phyloP scores from a whole-genome alignment of 2,797 vertebrate species.

The Micropoecilia bifurca region DNA sequence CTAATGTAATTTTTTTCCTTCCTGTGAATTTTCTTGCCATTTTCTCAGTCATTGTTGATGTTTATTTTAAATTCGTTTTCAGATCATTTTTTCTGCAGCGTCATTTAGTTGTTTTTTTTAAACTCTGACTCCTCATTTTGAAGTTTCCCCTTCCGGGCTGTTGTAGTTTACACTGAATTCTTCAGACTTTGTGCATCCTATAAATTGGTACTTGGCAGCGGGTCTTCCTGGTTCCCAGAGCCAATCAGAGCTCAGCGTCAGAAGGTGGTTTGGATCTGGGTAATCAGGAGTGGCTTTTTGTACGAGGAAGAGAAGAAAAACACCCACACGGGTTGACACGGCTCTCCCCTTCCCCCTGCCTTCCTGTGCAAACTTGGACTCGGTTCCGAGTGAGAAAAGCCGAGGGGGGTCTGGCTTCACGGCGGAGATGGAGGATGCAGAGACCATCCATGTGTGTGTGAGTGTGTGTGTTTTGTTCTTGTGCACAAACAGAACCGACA shows the following conservation, averaged over 20 bases:
- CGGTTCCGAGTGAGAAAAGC: slow-evolving; percentile 84
- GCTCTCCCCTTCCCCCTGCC: slow-evolving; percentile 72
- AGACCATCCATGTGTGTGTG: slow-evolving; percentile 53
- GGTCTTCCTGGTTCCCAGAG: slow-evolving; percentile 35
- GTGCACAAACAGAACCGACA: slow-evolving; percentile 58
- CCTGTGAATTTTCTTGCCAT: background rate
- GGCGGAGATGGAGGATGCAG: slow-evolving; percentile 73
- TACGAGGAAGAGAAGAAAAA: slow-evolving; percentile 44
- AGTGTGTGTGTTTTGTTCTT: slow-evolving; percentile 44
- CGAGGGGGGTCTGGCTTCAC: slow-evolving; percentile 82
- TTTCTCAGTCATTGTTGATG: background rate
- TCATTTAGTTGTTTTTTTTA: no score
- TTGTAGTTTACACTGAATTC: slow-evolving; percentile 2
- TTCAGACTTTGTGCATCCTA: slow-evolving; percentile 46
- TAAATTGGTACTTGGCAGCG: slow-evolving; percentile 58
- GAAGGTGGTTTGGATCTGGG: slow-evolving; percentile 68
- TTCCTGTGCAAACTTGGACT: slow-evolving; percentile 85
- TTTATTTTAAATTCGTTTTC: background rate
- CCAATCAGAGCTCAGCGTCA: slow-evolving; percentile 43
- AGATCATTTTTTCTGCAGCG: background rate
- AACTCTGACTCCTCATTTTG: background rate
- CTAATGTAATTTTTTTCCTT: background rate
- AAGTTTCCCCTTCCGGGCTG: background rate
- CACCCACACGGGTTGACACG: slow-evolving; percentile 81
- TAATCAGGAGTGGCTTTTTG: slow-evolving; percentile 70